Percentiles rank a stretch among this genome's conserved stretches.
Evolutionary conservation across 2,888 invertebrate genomes (phyloP).

Genomic region (Pheosia tremula): DNA sequence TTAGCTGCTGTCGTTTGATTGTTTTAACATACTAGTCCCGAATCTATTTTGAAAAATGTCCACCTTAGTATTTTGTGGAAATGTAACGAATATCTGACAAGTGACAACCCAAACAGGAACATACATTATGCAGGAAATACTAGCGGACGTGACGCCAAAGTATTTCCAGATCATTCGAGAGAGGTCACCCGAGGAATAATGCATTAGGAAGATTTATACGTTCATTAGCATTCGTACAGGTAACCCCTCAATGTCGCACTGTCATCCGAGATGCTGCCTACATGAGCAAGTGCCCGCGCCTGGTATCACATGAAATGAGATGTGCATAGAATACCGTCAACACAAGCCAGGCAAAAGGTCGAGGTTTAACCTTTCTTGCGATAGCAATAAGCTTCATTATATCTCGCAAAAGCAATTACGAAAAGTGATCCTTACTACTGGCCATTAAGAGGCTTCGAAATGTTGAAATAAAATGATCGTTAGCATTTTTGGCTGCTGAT

Average conservation of each 20-base stretch:
- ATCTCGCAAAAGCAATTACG: constrained; percentile 5
- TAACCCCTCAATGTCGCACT: constrained; percentile 62
- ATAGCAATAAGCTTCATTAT: constrained; percentile 16
- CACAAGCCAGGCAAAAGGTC: constrained; percentile 47
- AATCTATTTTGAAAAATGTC: no score
- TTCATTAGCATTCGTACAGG: constrained; percentile 62
- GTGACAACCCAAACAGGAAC: constrained; percentile 30
- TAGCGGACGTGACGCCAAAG: constrained; percentile 39
- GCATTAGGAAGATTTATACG: constrained; percentile 47
- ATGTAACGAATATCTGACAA: constrained; percentile 10
- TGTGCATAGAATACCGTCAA: constrained; percentile 55
- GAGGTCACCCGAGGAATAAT: constrained; percentile 55
- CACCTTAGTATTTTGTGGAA: background rate
- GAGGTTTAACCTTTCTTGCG: constrained; percentile 44
- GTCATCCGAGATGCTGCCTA: constrained; percentile 62
- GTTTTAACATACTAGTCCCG: no score
- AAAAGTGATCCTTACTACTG: background rate
- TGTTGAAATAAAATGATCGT: constrained; percentile 25
- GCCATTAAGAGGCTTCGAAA: background rate
- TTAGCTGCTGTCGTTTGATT: no score
- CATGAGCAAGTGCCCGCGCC: constrained; percentile 42
- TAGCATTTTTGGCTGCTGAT: constrained; percentile 39
- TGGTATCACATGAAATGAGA: constrained; percentile 43
- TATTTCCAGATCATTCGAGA: constrained; percentile 49
- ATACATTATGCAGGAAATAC: constrained; percentile 46